Conservation (phyloP, 2,888 invertebrate genomes). For the Lydus trimaculatus region DNA sequence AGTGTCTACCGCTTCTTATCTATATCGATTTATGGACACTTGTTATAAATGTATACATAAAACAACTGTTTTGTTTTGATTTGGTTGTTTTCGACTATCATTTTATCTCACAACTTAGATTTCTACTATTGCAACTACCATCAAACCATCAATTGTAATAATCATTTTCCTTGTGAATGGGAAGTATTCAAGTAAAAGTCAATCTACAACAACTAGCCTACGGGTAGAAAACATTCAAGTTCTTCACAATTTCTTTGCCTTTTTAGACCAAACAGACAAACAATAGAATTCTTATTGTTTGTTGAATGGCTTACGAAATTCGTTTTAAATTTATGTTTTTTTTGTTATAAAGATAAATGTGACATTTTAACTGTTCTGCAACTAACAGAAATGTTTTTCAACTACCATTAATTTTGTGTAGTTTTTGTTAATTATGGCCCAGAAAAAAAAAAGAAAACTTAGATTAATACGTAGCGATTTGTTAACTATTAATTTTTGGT, state of each 20-base stretch:
- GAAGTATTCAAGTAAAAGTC: constrained; percentile 34
- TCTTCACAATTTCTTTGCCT: constrained; percentile 19
- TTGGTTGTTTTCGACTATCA: constrained; percentile 31
- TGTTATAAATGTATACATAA: neutral
- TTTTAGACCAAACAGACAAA: constrained; percentile 24
- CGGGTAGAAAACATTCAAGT: constrained; percentile 30
- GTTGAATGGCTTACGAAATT: constrained; percentile 26
- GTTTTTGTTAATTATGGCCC: neutral
- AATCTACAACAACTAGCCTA: constrained; percentile 34
- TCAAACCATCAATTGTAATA: constrained; percentile 25
- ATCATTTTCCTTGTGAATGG: constrained; percentile 35
- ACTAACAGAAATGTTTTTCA: neutral
- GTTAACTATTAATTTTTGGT: neutral
- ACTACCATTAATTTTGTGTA: neutral
- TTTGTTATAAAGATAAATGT: neutral
- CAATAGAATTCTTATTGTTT: constrained; percentile 30
- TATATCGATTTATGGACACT: too few species aligned
- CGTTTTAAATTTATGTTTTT: constrained; percentile 15
- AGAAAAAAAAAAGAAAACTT: neutral
- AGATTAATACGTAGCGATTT: neutral
- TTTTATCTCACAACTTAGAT: constrained; percentile 32
- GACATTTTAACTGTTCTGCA: neutral
- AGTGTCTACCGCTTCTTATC: too few species aligned
- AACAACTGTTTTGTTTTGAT: constrained; percentile 20
- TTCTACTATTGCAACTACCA: constrained; percentile 10